A percentile compares a stretch with the other conserved stretches of the same genome.
These are phyloP conservation scores for Erebia epiphron DNA, from an alignment of 2,888 invertebrate genomes.

Conservation along the genomic window DNA sequence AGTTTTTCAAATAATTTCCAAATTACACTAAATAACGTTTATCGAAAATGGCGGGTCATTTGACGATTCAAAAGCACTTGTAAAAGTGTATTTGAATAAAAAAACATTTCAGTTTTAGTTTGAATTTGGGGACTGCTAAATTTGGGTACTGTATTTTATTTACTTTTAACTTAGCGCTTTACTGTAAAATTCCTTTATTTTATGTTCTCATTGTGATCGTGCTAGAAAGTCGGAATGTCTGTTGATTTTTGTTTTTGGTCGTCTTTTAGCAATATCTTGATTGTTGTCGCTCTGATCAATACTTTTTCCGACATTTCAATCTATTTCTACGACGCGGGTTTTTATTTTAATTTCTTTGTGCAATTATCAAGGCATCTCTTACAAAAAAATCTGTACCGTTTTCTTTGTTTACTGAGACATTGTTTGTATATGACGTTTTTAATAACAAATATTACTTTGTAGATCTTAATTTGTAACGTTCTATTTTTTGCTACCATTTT, in stretches of 20 bases:
- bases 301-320: constrained; percentile 16
- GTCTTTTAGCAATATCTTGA: constrained; percentile 14
- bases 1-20: no score
- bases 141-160: not conserved
- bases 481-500: no score
- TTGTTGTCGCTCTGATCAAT: constrained; percentile 4
- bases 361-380: not conserved
- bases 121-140: not conserved
- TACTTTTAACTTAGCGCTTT: constrained; percentile 9
- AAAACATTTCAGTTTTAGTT: no score
- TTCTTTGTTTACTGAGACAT: not conserved
- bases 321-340: not conserved
- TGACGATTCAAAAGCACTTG: no score
- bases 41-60: no score
- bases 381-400: not conserved
- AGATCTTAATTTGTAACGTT: no score
- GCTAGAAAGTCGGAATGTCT: constrained; percentile 31
- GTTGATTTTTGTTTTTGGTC: constrained; percentile 17
- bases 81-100: no score
- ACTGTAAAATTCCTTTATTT: constrained; percentile 23
- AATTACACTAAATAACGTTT: no score
- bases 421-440: no score
- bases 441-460: no score
- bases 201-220: constrained; percentile 20
- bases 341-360: not conserved